A percentile compares a stretch with the other conserved stretches of the same genome.
These are phyloP conservation scores for Philopedon plagiatum DNA, from an alignment of 2,888 invertebrate species.

Conservation along the genomic window DNA sequence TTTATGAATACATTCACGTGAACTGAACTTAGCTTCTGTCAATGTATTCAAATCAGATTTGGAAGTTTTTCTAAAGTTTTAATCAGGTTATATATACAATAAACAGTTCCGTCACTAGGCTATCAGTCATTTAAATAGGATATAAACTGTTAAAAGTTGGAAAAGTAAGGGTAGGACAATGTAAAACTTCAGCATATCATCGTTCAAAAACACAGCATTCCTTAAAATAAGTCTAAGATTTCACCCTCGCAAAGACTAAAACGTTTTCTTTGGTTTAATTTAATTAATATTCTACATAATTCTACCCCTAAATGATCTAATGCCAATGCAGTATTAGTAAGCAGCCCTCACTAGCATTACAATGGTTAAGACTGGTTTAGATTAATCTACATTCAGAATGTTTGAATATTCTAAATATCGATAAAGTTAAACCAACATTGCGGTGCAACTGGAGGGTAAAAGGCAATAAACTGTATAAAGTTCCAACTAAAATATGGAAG, in stretches of 20 bases:
- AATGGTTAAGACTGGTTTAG: too few species aligned
- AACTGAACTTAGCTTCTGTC: constrained; percentile 36
- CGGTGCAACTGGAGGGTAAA: too few species aligned
- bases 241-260: neutral
- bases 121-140: constrained; percentile 50
- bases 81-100: constrained; percentile 42
- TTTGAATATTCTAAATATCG: too few species aligned
- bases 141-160: constrained; percentile 30
- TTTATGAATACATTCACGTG: constrained; percentile 21
- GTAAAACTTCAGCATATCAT: constrained; percentile 4
- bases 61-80: constrained; percentile 19
- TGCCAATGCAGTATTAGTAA: constrained; percentile 34
- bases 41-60: constrained; percentile 34
- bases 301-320: constrained; percentile 28
- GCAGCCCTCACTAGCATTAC: too few species aligned
- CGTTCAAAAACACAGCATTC: neutral
- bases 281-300: constrained; percentile 25
- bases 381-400: too few species aligned
- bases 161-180: constrained; percentile 33
- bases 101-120: constrained; percentile 42
- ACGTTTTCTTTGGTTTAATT: constrained; percentile 26
- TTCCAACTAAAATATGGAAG: constrained; percentile 30
- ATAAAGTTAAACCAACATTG: too few species aligned
- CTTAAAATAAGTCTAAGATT: constrained; percentile 10
- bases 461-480: too few species aligned